Evolutionary conservation across 2,888 invertebrate species (phyloP).

Genomic region (Mongoloraphidia duomilia): DNA sequence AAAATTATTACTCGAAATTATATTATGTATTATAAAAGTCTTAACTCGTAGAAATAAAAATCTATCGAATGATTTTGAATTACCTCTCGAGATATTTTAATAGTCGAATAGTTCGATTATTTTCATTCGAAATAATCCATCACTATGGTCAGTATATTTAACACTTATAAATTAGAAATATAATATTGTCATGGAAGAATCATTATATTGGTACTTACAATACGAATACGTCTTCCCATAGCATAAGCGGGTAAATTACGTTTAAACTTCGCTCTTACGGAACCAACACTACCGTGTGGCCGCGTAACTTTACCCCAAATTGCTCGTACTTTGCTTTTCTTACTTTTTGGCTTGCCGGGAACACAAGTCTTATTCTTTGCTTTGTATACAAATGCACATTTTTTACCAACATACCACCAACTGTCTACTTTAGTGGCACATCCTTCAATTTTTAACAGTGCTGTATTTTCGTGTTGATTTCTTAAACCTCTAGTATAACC

Average conservation of each 20-base stretch:
- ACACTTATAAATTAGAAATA: too few species aligned
- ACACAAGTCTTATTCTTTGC: conserved; percentile 80
- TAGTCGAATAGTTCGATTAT: too few species aligned
- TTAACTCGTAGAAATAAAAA: too few species aligned
- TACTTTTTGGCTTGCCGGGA: conserved; percentile 67
- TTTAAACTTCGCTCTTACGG: conserved; percentile 92
- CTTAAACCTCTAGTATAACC: conserved; percentile 90
- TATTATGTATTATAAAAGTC: too few species aligned
- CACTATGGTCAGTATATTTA: too few species aligned
- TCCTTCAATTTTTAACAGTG: conserved; percentile 90
- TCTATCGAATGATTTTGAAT: too few species aligned
- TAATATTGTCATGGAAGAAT: background rate
- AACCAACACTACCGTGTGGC: conserved; percentile 89
- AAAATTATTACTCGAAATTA: too few species aligned
- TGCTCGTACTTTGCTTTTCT: conserved; percentile 78
- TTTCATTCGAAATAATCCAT: too few species aligned
- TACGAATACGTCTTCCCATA: conserved; percentile 95
- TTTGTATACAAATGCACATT: conserved; percentile 94
- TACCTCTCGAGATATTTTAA: too few species aligned
- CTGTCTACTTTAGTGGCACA: conserved; percentile 65
- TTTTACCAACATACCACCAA: conserved; percentile 90
- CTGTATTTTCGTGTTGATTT: conserved; percentile 95
- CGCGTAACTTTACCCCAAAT: conserved; percentile 99
- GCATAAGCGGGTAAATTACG: conserved; percentile 94
- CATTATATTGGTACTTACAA: conserved; percentile 51